phyloP scores from a whole-genome alignment of 2,797 vertebrate genomes.

The Periophthalmus magnuspinnatus region DNA sequence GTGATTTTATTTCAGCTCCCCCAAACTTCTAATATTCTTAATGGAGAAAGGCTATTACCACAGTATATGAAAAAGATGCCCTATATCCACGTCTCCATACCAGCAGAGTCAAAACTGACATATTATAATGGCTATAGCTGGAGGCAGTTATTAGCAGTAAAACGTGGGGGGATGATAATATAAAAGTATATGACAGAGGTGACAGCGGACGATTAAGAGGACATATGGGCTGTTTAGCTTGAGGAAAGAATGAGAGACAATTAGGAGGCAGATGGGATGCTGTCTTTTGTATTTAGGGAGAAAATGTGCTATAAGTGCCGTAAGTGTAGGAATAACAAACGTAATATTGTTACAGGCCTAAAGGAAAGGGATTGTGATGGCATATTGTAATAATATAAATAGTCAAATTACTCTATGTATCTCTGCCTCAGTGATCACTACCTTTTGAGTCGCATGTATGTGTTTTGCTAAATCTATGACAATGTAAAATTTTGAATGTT shows the following conservation, averaged over 20 bases:
- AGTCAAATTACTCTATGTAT: background rate
- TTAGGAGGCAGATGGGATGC: background rate
- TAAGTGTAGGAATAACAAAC: background rate
- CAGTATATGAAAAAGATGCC: background rate
- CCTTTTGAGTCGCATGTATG: no score
- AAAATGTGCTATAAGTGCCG: background rate
- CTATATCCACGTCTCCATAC: background rate
- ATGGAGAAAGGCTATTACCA: background rate
- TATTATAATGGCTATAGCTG: background rate
- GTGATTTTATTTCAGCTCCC: background rate
- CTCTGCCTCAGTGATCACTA: background rate
- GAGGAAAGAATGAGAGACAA: constrained; percentile 2
- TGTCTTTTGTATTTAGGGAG: background rate
- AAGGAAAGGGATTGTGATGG: no score
- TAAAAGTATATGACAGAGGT: background rate
- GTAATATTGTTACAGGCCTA: no score
- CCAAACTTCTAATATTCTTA: background rate
- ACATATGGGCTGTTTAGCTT: background rate
- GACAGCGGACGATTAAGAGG: constrained; percentile 9
- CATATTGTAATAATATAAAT: background rate
- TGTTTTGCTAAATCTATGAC: no score
- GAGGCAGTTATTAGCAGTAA: constrained; percentile 5
- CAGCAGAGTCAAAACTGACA: background rate
- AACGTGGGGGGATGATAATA: background rate
- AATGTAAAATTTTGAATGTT: no score